Evolutionary conservation across 2,797 vertebrate species (phyloP), one percentile per base, ranked within the genome.

Genomic region (Melopsittacus undulatus): DNA sequence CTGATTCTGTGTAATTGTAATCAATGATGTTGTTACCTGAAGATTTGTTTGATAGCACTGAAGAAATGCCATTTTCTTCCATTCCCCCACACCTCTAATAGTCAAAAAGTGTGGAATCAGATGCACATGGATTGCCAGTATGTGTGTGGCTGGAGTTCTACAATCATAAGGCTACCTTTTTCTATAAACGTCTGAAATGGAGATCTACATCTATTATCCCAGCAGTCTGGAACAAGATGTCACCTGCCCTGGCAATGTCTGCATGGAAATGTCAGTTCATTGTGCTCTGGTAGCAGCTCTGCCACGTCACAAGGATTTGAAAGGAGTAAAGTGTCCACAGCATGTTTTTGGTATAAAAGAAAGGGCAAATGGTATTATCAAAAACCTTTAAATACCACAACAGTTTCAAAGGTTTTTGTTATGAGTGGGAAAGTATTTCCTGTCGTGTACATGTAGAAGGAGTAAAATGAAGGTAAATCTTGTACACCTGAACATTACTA

Each of bases 1-100:
- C 57, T 15, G 70, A 66, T 57, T 92, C 56, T 66, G 1, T 81
- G 21, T 70, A 89, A 96, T 54, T 66, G 94, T 95, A 96, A 95
- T 95, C 85, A 76, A 48, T 79, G 48, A 38, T 26, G 61, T 82
- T 94, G 64, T 92, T 95, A 92, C 78, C 91, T 51, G 46, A 63
- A 46, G 73, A 97, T 88, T 87, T 61, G 61, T 49, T 92, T 81
- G 54, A 52, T 21, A 82, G 57, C 54, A 21, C 20, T 90, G 61
- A 62, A 92, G 73, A 94, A 54, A 18, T 67, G 63, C 62, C 82
- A 46, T 77, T 91, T 88, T 54, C n/a, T 76, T 86, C 54, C 61
- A 17, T 85, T 76, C 5, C 11, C 30, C 27, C 51, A 14, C 17
- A 5, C 12, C 42, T 7, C 18, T 51, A 36, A 48, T 51, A 83